Percentiles rank a stretch among this genome's conserved stretches.
These are phyloP conservation scores for Anorthoa munda DNA, from an alignment of 2,888 invertebrate genomes.

Conservation along the genomic window DNA sequence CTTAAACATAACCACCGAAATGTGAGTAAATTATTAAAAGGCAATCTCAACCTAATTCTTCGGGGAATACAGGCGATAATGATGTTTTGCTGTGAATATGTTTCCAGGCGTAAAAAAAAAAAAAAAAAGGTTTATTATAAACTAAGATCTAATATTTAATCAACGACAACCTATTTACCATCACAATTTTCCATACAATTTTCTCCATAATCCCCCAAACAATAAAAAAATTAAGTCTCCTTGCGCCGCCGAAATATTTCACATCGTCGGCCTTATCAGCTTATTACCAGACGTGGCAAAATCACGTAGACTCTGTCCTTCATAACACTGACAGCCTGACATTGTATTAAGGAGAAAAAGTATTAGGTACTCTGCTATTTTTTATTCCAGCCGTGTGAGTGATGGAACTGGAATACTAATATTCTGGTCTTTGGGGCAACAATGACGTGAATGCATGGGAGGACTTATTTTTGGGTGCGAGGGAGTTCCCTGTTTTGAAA, in stretches of 20 bases:
- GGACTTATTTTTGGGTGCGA: not conserved
- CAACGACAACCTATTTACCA: too few species aligned
- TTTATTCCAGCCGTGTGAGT: constrained; percentile 59
- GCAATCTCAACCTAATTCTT: too few species aligned
- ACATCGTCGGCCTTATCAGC: constrained; percentile 57
- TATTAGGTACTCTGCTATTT: constrained; percentile 60
- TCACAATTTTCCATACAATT: not conserved
- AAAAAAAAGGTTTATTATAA: too few species aligned
- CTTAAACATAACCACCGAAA: too few species aligned
- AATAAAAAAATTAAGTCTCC: constrained; percentile 38
- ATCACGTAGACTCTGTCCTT: constrained; percentile 65
- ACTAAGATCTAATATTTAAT: too few species aligned
- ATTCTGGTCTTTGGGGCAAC: constrained; percentile 28
- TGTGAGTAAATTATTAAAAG: too few species aligned
- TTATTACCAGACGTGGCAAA: constrained; percentile 56
- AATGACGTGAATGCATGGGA: constrained; percentile 30
- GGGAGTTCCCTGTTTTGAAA: not conserved
- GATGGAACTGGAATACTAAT: constrained; percentile 65
- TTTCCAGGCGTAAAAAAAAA: too few species aligned
- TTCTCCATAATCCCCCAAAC: not conserved
- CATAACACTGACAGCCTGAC: constrained; percentile 62
- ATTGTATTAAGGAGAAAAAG: constrained; percentile 65
- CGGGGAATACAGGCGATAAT: too few species aligned
- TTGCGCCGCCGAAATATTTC: constrained; percentile 37
- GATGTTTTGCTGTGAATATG: too few species aligned